A percentile compares a stretch with the other conserved stretches of the same genome.
Conservation (phyloP, 2,888 invertebrate genomes). For the Andrena trimmerana region DNA sequence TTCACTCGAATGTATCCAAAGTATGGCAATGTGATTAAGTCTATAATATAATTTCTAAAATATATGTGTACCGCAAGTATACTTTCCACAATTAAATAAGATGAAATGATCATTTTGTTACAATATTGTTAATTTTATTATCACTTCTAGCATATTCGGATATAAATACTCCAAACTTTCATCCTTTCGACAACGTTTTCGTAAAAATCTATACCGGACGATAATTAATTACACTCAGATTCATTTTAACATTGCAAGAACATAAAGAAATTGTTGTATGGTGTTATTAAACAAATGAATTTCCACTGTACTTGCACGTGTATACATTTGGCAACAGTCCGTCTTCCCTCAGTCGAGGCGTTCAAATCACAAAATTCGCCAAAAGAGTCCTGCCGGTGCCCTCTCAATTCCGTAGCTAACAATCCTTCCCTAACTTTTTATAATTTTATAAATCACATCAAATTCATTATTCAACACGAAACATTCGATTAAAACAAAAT, state of each 20-base stretch:
- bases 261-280: not conserved
- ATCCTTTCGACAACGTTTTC: not conserved
- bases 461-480: not conserved
- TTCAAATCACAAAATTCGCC: constrained; percentile 58
- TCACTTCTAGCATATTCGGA: no score
- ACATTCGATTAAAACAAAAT: not conserved
- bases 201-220: not conserved
- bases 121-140: no score
- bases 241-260: no score
- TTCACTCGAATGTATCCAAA: no score
- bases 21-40: no score
- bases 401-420: not conserved
- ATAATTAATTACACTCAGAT: constrained; percentile 12
- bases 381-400: not conserved
- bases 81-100: no score
- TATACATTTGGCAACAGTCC: not conserved
- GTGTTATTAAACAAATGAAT: not conserved
- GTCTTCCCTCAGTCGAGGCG: constrained; percentile 33
- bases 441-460: not conserved
- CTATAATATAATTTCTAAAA: no score
- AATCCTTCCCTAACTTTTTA: not conserved
- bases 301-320: not conserved
- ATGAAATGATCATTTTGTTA: no score
- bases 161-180: no score
- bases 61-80: no score